Base-by-base conservation (phyloP, 2,113 vertebrate genomes). In the Istiophorus platypterus region DNA sequence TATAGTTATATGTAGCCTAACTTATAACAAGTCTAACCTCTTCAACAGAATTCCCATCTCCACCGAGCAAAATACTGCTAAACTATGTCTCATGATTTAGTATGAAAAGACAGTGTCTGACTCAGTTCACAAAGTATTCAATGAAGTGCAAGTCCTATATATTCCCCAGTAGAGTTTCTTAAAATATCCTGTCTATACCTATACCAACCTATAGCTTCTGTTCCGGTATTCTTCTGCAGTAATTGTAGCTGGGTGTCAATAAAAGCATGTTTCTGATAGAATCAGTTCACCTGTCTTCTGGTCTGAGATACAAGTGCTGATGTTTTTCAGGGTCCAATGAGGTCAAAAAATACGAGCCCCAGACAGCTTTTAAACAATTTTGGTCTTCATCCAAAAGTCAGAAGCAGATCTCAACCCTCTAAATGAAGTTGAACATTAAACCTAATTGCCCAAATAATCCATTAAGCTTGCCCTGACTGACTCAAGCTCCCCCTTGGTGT, bases 41-140 rank as follows among this genome's bases (percentile, higher is more conserved):
- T 51, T 26, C 37, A 41, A 26, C 66, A 66, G 66, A 18, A 66
- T 11, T 31, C 45, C 5, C 27, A 26, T 45, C 24, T 67, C 54
- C 34, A 76, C 41, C 64, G 47, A 57, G 39, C 24, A 59, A 42
- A 72, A 20, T 18, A 22, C 20, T 41, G 59, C 37, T 68, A 0
- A 20, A 5, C 47, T n/a, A 7, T 80, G 51, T 65, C 34, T 34
- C 69, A 71, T 54, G 56, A 17, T 17, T 65, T n/a, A 18, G 5
- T 70, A 51, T 71, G 51, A 8, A 57, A 67, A 73, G 39, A 10
- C 49, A 34, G 61, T 22, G 34, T 72, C 26, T 84, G 74, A 81
- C 64, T 84, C 73, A 84, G 68, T 31, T 41, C 26, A 70, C 27
- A 41, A 74, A 71, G 59, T 39, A 52, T 31, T 22, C 26, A 45